Evolutionary conservation across 53 echinoderm and acorn worm species (phyloP), one percentile per base, ranked within the genome.

Genomic region (Holothuria leucospilota): DNA sequence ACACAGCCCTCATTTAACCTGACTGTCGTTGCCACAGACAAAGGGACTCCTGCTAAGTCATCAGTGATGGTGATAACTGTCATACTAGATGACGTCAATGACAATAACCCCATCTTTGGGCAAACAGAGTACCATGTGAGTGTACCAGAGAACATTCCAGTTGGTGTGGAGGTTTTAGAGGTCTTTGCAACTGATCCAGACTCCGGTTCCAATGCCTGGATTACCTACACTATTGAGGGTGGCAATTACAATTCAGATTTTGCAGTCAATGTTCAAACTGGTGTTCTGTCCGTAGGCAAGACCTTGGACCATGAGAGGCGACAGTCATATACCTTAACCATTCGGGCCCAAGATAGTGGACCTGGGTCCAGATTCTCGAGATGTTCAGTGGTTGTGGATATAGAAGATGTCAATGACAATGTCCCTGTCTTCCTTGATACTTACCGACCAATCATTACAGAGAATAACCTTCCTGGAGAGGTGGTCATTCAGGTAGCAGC

Each of bases 321-420:
- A 41, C 67, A 86, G 14, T 72, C 82, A 0, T 96, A 96, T 71
- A 71, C 91, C 59, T 58, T 96, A 85, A 93, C 87, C 46, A 61
- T 96, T 67, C 89, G 89, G 40, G 96, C 96, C 71, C 89, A 96
- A 61, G 96, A 96, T 69, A 89, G 65, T 40, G 94, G 96, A 20
- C 88, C 84, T 29, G 85, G 91, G 74, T 87, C 91, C 21, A 84
- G 79, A 26, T 69, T 91, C n/a, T 75, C 92, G 6, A 89, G 84
- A 29, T 58, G 87, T 59, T 78, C 65, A 8, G 94, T 96, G 10
- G 87, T 87, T 20, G 81, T 96, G 61, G 77, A 88, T 46, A 82
- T 96, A 27, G 62, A 83, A 8, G 96, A 96, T 63, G 79, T 96
- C 86, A 96, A 96, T 18, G 94, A 96, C 90, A 94, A 96, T 60